These are phyloP conservation scores for Laothoe populi DNA, from an alignment of 2,888 invertebrate genomes.

Conservation along the genomic window DNA sequence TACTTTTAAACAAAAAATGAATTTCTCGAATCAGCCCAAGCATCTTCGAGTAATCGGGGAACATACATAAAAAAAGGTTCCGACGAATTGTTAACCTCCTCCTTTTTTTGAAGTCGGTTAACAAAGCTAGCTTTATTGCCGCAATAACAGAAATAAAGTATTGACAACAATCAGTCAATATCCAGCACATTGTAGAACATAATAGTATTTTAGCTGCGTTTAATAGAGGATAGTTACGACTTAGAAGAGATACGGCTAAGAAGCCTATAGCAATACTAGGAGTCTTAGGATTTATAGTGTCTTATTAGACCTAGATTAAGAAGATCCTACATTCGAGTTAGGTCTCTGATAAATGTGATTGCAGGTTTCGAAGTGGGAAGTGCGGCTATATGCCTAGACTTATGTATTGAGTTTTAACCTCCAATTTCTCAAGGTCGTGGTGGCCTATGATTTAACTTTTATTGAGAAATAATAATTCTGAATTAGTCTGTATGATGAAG, in stretches of 20 bases:
- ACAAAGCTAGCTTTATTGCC: background rate
- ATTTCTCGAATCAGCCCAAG: too few relatives aligned
- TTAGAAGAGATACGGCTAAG: background rate
- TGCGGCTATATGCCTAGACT: too few relatives aligned
- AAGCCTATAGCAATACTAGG: background rate
- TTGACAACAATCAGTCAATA: background rate
- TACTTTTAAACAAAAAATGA: too few relatives aligned
- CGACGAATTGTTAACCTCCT: too few relatives aligned
- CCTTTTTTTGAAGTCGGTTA: background rate
- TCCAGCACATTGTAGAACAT: background rate
- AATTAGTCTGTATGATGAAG: too few relatives aligned
- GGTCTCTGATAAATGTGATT: background rate
- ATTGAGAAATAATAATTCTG: too few relatives aligned
- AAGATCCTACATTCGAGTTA: background rate
- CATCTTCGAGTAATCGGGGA: too few relatives aligned
- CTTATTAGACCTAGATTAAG: background rate
- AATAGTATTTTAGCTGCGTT: background rate
- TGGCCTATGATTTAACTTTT: too few relatives aligned
- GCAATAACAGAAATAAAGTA: background rate
- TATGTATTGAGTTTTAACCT: too few relatives aligned
- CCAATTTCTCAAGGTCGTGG: too few relatives aligned
- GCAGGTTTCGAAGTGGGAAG: too few relatives aligned
- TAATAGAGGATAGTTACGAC: background rate
- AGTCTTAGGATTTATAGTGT: background rate
- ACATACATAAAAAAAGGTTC: too few relatives aligned